Conservation (phyloP, 2,113 vertebrate genomes). For the Zingel zingel region DNA sequence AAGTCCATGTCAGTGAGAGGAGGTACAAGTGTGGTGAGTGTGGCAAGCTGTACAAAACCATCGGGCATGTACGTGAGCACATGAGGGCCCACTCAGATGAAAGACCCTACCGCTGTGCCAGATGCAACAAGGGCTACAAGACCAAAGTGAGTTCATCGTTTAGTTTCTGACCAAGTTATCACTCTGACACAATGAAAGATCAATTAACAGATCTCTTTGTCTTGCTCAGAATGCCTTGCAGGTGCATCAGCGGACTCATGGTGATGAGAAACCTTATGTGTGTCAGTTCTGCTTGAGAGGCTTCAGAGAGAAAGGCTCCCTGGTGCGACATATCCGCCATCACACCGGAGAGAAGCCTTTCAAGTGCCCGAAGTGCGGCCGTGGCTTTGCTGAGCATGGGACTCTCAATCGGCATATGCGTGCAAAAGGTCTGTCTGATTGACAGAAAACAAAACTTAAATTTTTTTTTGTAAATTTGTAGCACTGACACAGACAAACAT, state of each 20-base stretch:
- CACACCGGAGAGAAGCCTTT: slow-evolving; percentile 98
- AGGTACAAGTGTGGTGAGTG: slow-evolving; percentile 97
- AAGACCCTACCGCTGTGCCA: slow-evolving; percentile 90
- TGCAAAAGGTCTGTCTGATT: slow-evolving; percentile 90
- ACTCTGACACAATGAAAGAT: background rate
- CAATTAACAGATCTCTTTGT: background rate
- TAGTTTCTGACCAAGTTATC: background rate
- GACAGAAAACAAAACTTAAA: background rate
- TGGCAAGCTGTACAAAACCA: slow-evolving; percentile 97
- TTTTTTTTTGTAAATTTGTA: background rate
- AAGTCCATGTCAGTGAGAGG: slow-evolving; percentile 92
- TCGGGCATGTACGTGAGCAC: slow-evolving; percentile 96
- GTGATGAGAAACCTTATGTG: slow-evolving; percentile 92
- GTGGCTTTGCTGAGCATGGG: slow-evolving; percentile 95
- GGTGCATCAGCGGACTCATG: slow-evolving; percentile 95
- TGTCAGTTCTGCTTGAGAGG: slow-evolving; percentile 93
- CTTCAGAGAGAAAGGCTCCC: slow-evolving; percentile 96
- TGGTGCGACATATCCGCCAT: slow-evolving; percentile 95
- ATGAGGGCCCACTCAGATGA: slow-evolving; percentile 95
- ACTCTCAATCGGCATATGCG: slow-evolving; percentile 95
- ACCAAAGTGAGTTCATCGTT: slow-evolving; percentile 88
- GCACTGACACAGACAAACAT: background rate
- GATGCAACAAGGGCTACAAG: slow-evolving; percentile 96
- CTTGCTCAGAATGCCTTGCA: slow-evolving; percentile 92
- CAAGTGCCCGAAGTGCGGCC: slow-evolving; percentile 92